phyloP scores from a whole-genome alignment of 1,140 invertebrate species.

The Drosophila mayri region DNA sequence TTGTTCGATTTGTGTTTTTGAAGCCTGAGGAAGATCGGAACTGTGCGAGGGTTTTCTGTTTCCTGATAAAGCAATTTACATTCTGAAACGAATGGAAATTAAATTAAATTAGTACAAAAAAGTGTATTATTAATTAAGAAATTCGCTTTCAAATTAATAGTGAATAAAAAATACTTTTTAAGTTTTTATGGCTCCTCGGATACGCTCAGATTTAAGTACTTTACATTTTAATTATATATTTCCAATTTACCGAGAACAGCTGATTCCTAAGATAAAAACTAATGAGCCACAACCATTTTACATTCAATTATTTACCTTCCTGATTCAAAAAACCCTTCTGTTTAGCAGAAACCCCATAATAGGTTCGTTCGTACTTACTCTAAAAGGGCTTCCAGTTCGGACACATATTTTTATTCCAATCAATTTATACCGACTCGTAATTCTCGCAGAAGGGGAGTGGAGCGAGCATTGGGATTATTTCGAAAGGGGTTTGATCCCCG shows the following conservation, averaged over 20 bases:
- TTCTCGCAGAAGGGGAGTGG: slow-evolving; percentile 19
- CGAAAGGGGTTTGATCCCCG: slow-evolving; percentile 7
- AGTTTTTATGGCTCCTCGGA: not conserved
- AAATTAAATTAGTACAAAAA: too few relatives aligned
- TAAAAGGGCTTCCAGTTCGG: slow-evolving; percentile 34
- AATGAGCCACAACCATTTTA: slow-evolving; percentile 22
- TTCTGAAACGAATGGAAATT: not conserved
- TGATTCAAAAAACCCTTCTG: not conserved
- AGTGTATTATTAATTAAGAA: not conserved
- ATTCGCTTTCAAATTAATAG: too few relatives aligned
- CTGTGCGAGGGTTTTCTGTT: not conserved
- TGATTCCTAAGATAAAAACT: slow-evolving; percentile 15
- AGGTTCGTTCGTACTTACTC: slow-evolving; percentile 15
- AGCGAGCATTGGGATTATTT: not conserved
- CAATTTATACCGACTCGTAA: slow-evolving; percentile 58
- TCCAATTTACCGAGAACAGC: not conserved
- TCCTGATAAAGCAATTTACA: not conserved
- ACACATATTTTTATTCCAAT: slow-evolving; percentile 22
- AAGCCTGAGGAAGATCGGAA: not conserved
- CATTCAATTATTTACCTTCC: slow-evolving; percentile 9
- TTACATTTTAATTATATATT: not conserved
- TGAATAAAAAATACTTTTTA: not conserved
- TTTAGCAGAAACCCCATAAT: slow-evolving; percentile 1
- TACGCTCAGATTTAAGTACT: not conserved
- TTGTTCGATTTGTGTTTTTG: slow-evolving; percentile 49